Base-by-base conservation (phyloP, 2,888 invertebrate species). In the Loripinus fragilis region DNA sequence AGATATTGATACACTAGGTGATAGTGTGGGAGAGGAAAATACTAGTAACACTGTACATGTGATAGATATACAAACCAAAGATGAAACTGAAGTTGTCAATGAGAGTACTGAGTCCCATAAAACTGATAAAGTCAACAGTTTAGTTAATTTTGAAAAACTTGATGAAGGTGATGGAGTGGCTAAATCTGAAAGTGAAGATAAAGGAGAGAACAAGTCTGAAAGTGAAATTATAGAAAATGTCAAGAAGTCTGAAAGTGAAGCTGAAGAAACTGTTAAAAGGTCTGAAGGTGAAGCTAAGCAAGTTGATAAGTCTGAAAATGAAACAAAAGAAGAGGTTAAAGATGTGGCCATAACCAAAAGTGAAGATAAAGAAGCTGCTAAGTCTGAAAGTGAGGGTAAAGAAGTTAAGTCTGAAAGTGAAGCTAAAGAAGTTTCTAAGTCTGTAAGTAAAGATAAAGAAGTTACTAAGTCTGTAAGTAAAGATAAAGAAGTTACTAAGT, bases 91-190 rank as follows among this genome's bases (percentile, higher is more conserved):
- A 20, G 7, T 45, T 64, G 74, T 48, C 45, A 28, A 45, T 25
- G 55, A 28, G 25, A 20, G 33, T 12, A 28, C 35, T 20, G 50
- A 65, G 35, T 41, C 3, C 52, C 42, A 33, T 50, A 38, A 71
- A 25, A 25, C 12, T 33, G 55, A 17, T 33, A 20, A 45, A 41
- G 12, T 23, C 10, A 45, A 45, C 5, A 30, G 25, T 71, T 71
- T 74, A 38, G 74, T 48, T 60, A 71, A 64, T 23, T 74, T 52
- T 66, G 75, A 67, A 60, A 70, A 25, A 30, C 76, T 68, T 30
- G 78, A 71, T 52, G 17, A 42, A 17, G 42, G 17, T 8, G 76
- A 68, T 30, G 66, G 71, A 41, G 70, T 75, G 48, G 42, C 2
- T n/a, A 28, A 67, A n/a, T 20, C 20, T 15, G 67, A 67, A 20